phyloP scores from a whole-genome alignment of 2,113 vertebrate species.

The Thinocorus orbignyianus region DNA sequence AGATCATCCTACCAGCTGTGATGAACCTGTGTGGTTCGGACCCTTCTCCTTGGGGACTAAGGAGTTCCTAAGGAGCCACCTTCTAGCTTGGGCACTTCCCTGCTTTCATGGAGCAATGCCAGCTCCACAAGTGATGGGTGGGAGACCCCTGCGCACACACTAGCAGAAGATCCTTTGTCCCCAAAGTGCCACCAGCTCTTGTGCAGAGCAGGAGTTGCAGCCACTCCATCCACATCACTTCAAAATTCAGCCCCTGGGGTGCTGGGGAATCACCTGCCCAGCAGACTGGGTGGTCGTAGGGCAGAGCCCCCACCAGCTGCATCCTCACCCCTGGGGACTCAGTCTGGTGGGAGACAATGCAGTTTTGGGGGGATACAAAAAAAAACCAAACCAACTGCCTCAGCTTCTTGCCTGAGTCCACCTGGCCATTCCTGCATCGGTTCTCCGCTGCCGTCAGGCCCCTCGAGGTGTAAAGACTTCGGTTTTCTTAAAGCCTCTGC shows the following conservation, averaged over 20 bases:
- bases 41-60: neutral
- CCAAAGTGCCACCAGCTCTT: neutral
- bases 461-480: neutral
- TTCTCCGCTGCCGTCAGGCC: neutral
- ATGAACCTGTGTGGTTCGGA: neutral
- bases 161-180: neutral
- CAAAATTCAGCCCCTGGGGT: neutral
- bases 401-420: neutral
- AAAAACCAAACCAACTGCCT: neutral
- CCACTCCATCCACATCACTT: neutral
- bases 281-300: fast-evolving
- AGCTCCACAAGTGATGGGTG: neutral
- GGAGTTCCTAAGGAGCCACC: neutral
- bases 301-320: neutral
- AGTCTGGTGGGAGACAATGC: neutral
- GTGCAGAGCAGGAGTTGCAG: neutral
- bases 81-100: neutral
- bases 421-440: neutral
- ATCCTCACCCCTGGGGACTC: neutral
- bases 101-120: fast-evolving
- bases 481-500: neutral
- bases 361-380: neutral
- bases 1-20: neutral
- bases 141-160: fast-evolving
- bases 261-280: neutral